A percentile compares a stretch with the other conserved stretches of the same genome.
Conservation (phyloP, 2,797 vertebrate species). For the Etheostoma nigrum region DNA sequence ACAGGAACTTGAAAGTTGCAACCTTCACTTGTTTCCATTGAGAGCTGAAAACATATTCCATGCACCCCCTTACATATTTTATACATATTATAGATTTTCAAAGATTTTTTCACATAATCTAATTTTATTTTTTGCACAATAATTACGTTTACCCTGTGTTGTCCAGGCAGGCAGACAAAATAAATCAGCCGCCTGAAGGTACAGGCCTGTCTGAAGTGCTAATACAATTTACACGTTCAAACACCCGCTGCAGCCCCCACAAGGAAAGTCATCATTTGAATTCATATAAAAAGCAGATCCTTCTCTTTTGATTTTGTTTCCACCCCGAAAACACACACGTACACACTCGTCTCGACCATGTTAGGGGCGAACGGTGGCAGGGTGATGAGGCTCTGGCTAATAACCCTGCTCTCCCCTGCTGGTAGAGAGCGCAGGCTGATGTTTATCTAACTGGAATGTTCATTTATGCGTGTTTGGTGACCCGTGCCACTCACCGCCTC, state of each 20-base stretch:
- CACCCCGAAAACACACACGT: slow-evolving; percentile 26
- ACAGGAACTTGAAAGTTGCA: slow-evolving; percentile 36
- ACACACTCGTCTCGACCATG: slow-evolving; percentile 30
- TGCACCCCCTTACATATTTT: background rate
- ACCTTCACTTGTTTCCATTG: slow-evolving; percentile 12
- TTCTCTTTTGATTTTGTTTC: slow-evolving; percentile 71
- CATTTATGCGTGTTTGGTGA: slow-evolving; percentile 74
- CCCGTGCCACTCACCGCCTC: slow-evolving; percentile 62
- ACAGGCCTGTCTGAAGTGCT: slow-evolving; percentile 57
- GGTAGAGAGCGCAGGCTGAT: slow-evolving; percentile 63
- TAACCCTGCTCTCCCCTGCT: slow-evolving; percentile 69
- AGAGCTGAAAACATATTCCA: slow-evolving; percentile 13
- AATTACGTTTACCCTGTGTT: slow-evolving; percentile 44
- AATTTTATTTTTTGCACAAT: slow-evolving; percentile 11
- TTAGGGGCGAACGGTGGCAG: slow-evolving; percentile 39
- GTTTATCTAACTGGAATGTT: slow-evolving; percentile 83
- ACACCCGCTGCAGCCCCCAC: slow-evolving; percentile 47
- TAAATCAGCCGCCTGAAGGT: slow-evolving; percentile 36
- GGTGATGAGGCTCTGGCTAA: slow-evolving; percentile 68
- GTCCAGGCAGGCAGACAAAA: slow-evolving; percentile 41
- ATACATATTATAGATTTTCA: background rate
- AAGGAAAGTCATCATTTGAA: slow-evolving; percentile 67
- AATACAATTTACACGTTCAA: slow-evolving; percentile 64
- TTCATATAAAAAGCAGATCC: slow-evolving; percentile 70
- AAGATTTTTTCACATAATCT: slow-evolving; percentile 16